Conservation (phyloP, 2,888 invertebrate genomes). For the Rugalucina vietnamica region DNA sequence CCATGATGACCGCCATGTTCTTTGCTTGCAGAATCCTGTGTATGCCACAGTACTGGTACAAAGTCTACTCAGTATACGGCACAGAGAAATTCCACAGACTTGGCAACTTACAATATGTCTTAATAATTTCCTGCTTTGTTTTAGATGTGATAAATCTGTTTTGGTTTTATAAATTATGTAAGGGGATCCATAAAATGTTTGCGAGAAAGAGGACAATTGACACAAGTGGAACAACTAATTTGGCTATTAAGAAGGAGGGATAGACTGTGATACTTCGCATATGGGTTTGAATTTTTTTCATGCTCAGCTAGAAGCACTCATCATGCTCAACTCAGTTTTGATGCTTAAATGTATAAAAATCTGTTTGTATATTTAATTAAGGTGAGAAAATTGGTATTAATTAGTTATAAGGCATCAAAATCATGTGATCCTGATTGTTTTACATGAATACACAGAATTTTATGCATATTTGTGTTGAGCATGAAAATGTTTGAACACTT, state of each 20-base stretch:
- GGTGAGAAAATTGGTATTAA: too few relatives aligned
- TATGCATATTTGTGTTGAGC: too few relatives aligned
- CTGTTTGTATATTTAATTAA: too few relatives aligned
- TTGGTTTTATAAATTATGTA: slow-evolving; percentile 80
- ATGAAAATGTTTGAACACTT: too few relatives aligned
- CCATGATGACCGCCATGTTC: slow-evolving; percentile 80
- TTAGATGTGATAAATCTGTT: slow-evolving; percentile 80
- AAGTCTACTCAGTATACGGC: slow-evolving; percentile 78
- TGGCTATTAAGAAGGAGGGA: slow-evolving; percentile 13
- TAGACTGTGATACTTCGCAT: slow-evolving; percentile 31
- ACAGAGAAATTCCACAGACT: slow-evolving; percentile 73
- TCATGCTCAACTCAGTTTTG: too few relatives aligned
- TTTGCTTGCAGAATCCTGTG: slow-evolving; percentile 78
- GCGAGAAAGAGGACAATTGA: not conserved
- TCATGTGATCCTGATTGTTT: too few relatives aligned
- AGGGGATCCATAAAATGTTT: slow-evolving; percentile 74
- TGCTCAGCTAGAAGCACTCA: not conserved
- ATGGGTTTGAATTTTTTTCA: not conserved
- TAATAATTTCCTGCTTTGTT: slow-evolving; percentile 77
- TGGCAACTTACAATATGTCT: slow-evolving; percentile 77
- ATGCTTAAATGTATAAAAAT: too few relatives aligned
- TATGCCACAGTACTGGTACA: slow-evolving; percentile 81
- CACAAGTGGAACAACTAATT: slow-evolving; percentile 7
- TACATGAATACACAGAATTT: too few relatives aligned
- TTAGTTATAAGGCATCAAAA: too few relatives aligned